Conservation (phyloP, 2,797 vertebrate species). For the Coccyzus lansbergi region DNA sequence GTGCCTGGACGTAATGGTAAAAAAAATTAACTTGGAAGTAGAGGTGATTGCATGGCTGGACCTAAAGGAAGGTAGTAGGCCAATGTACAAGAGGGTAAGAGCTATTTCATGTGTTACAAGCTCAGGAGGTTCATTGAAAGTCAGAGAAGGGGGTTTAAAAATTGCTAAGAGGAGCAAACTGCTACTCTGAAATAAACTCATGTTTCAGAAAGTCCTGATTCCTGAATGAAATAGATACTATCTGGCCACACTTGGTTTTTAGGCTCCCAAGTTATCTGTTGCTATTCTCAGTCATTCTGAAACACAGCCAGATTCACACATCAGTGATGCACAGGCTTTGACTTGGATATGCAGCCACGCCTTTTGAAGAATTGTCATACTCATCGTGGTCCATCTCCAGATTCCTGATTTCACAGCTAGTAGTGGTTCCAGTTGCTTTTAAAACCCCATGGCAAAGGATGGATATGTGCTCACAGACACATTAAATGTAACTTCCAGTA, state of each 20-base stretch:
- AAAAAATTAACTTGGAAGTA: not conserved
- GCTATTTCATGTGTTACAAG: not conserved
- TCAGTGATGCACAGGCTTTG: not conserved
- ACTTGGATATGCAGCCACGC: not conserved
- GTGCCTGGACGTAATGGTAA: not conserved
- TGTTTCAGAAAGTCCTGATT: not conserved
- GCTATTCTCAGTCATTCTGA: not conserved
- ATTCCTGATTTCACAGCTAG: not conserved
- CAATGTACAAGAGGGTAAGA: not conserved
- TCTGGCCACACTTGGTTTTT: not conserved
- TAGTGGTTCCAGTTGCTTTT: not conserved
- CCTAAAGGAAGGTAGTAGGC: not conserved
- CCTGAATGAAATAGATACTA: not conserved
- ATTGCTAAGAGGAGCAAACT: not conserved
- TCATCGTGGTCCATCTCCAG: not conserved
- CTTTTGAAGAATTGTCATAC: not conserved
- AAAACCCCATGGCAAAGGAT: not conserved
- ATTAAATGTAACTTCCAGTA: not conserved
- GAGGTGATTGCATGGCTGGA: not conserved
- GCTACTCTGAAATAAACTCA: not conserved
- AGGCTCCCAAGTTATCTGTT: not conserved
- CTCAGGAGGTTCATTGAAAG: not conserved
- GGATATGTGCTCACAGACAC: not conserved
- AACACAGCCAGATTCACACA: not conserved
- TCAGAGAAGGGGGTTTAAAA: fast-evolving